Percentiles rank a stretch among this genome's conserved stretches.
Evolutionary conservation across 2,797 vertebrate genomes (phyloP).

Genomic region (Schizopygopsis pylzovi): DNA sequence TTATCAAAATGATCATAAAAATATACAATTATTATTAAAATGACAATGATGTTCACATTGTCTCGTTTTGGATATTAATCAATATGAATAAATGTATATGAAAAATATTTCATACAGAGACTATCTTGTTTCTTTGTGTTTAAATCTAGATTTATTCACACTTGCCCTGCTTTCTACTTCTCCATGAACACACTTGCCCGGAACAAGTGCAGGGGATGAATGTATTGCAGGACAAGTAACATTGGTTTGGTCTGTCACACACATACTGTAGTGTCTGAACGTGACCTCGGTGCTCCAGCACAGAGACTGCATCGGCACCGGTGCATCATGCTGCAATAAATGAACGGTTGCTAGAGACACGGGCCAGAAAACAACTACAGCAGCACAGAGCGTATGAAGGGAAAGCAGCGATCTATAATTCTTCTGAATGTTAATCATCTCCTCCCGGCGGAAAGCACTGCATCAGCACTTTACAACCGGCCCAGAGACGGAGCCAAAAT

Average conservation of each 20-base stretch:
- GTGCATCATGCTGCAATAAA: slow-evolving; percentile 36
- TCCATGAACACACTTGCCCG: background rate
- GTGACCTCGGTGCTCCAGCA: slow-evolving; percentile 22
- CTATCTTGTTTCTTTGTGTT: too few species aligned
- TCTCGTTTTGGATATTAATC: too few species aligned
- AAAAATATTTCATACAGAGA: too few species aligned
- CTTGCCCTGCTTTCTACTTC: too few species aligned
- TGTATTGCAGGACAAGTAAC: background rate
- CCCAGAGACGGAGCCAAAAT: slow-evolving; percentile 54
- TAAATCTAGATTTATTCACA: too few species aligned
- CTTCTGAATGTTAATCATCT: slow-evolving; percentile 61
- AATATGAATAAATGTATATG: too few species aligned
- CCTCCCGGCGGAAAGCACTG: slow-evolving; percentile 43
- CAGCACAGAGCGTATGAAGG: slow-evolving; percentile 23
- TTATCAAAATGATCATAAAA: too few species aligned
- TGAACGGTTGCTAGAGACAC: slow-evolving; percentile 24
- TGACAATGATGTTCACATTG: too few species aligned
- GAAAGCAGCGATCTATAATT: slow-evolving; percentile 56
- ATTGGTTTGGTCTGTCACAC: slow-evolving; percentile 12
- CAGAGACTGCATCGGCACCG: slow-evolving; percentile 21
- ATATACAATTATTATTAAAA: background rate
- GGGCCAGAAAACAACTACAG: slow-evolving; percentile 47
- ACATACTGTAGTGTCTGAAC: slow-evolving; percentile 3
- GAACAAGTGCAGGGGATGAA: background rate
- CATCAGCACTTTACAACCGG: slow-evolving; percentile 58